phyloP scores from a whole-genome alignment of 2,888 invertebrate species.

The Nomada ruficornis region DNA sequence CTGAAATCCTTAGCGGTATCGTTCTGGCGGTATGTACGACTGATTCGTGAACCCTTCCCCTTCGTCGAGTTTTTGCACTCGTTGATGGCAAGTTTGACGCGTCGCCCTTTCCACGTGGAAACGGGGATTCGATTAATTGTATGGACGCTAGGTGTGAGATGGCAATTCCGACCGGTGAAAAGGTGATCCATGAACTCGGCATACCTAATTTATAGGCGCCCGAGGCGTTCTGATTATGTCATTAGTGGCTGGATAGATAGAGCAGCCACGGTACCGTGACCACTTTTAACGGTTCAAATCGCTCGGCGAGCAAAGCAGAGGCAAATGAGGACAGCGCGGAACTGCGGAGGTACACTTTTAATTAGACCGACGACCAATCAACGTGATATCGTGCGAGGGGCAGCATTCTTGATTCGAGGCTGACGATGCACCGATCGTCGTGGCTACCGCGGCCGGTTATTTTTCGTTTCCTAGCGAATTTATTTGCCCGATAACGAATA shows the following conservation, averaged over 20 bases:
- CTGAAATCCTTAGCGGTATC: slow-evolving; percentile 35
- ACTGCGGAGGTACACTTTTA: slow-evolving; percentile 51
- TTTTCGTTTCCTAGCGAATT: slow-evolving; percentile 44
- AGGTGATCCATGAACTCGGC: slow-evolving; percentile 56
- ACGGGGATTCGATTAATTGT: not conserved
- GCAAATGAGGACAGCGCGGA: slow-evolving; percentile 13
- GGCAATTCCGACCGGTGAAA: slow-evolving; percentile 45
- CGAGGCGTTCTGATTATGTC: slow-evolving; percentile 62
- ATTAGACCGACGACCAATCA: slow-evolving; percentile 55
- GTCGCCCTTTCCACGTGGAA: not conserved
- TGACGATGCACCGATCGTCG: slow-evolving; percentile 18
- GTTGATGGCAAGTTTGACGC: not conserved
- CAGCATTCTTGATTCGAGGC: not conserved
- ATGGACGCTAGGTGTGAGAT: slow-evolving; percentile 40
- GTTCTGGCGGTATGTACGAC: not conserved
- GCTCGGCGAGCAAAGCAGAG: not conserved
- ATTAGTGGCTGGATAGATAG: slow-evolving; percentile 69
- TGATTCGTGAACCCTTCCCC: slow-evolving; percentile 15
- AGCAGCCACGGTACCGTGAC: slow-evolving; percentile 52
- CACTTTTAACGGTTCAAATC: slow-evolving; percentile 47
- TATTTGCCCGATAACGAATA: slow-evolving; percentile 52
- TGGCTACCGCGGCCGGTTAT: slow-evolving; percentile 3
- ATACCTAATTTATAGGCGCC: slow-evolving; percentile 72
- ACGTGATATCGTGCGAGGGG: slow-evolving; percentile 3
- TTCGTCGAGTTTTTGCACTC: not conserved